phyloP scores from a whole-genome alignment of 2,113 vertebrate species.

The Beaufortia kweichowensis region DNA sequence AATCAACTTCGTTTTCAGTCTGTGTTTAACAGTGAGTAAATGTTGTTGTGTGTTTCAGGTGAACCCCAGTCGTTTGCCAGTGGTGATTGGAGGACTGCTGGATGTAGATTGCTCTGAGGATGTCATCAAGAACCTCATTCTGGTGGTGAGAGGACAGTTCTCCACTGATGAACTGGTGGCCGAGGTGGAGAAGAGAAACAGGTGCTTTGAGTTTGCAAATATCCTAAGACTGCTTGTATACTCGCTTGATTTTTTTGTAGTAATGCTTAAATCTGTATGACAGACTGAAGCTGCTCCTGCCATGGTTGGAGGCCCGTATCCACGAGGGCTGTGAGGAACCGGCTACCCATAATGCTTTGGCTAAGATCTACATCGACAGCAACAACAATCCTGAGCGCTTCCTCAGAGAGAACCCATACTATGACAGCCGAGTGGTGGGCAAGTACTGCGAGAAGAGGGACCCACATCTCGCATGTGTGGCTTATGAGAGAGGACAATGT shows the following conservation, averaged over 20 bases:
- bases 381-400: constrained; percentile 99
- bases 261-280: constrained; percentile 12
- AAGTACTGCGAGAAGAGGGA: constrained; percentile 99
- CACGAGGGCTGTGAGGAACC: constrained; percentile 98
- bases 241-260: background rate
- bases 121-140: constrained; percentile 96
- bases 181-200: constrained; percentile 97
- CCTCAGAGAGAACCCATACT: constrained; percentile 94
- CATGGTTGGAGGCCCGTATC: constrained; percentile 97
- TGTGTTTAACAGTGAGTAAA: no score
- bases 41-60: constrained; percentile 74
- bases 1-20: no score
- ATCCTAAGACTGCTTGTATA: background rate
- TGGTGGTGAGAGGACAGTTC: constrained; percentile 97
- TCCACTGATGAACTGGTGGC: constrained; percentile 98
- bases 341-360: constrained; percentile 95
- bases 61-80: constrained; percentile 95
- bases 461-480: constrained; percentile 96
- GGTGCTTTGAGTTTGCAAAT: constrained; percentile 67
- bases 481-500: constrained; percentile 96
- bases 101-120: constrained; percentile 99
- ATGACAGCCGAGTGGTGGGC: constrained; percentile 96
- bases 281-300: constrained; percentile 94
- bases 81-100: constrained; percentile 94
- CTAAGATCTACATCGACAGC: constrained; percentile 99